phyloP scores from a whole-genome alignment of 92 coral and sea anemone genomes.

The Umimayanthus chanpuru region DNA sequence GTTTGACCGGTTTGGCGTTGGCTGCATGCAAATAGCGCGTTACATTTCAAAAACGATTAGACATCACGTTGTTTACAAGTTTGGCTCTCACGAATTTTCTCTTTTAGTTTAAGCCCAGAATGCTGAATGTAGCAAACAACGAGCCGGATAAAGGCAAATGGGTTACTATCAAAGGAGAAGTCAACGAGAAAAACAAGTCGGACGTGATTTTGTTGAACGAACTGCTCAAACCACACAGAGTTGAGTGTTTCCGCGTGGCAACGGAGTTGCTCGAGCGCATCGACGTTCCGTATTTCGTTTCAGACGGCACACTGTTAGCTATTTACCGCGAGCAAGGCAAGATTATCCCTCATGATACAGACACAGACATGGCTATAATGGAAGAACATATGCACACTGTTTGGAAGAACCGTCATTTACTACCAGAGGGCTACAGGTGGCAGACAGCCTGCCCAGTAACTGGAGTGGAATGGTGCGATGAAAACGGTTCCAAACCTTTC shows the following conservation, averaged over 20 bases:
- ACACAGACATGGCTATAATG: conserved; percentile 1
- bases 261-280: not conserved
- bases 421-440: not conserved
- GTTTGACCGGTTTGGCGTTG: not conserved
- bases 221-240: not conserved
- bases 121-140: not conserved
- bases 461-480: not conserved
- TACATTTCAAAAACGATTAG: too few species aligned
- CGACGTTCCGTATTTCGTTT: not conserved
- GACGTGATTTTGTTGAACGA: not conserved
- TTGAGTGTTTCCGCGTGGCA: not conserved
- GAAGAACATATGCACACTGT: not conserved
- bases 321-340: not conserved
- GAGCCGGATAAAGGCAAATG: not conserved
- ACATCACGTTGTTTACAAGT: too few species aligned
- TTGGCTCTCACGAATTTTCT: not conserved
- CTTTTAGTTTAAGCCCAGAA: too few species aligned
- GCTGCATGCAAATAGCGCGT: not conserved
- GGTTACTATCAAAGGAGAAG: not conserved
- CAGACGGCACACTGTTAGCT: not conserved
- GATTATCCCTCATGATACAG: not conserved
- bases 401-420: conserved; percentile 3
- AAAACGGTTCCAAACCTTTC: not conserved
- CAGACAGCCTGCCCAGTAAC: not conserved
- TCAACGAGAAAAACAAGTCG: conserved; percentile 1